Conservation (phyloP, 2,113 vertebrate species). For the Calyptommatus sinebrachiatus region DNA sequence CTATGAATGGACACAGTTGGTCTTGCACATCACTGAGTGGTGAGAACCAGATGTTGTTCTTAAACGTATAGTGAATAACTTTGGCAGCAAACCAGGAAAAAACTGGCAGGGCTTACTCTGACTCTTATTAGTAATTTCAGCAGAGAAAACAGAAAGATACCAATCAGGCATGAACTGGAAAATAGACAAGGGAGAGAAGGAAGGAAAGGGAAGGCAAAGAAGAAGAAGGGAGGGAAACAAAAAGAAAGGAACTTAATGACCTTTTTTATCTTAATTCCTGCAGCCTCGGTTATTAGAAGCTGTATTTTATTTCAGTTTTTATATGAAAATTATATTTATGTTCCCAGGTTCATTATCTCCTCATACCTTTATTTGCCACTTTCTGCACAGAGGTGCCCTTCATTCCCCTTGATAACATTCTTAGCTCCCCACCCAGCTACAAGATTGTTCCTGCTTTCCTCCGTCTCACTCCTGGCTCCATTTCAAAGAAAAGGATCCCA, state of each 20-base stretch:
- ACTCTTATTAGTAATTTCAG: background rate
- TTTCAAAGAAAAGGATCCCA: slow-evolving; percentile 42
- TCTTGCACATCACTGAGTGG: background rate
- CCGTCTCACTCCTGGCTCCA: slow-evolving; percentile 47
- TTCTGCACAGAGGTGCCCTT: slow-evolving; percentile 26
- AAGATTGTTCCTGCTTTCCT: slow-evolving; percentile 45
- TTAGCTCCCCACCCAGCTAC: slow-evolving; percentile 40
- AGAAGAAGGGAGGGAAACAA: too few species aligned
- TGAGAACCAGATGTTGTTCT: background rate
- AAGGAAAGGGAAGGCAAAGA: too few species aligned
- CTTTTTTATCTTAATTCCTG: background rate
- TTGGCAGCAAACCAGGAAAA: background rate
- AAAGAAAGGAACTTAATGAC: background rate
- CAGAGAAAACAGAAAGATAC: background rate
- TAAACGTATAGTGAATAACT: background rate
- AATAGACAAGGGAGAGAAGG: too few species aligned
- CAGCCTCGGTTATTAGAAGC: background rate
- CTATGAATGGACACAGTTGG: background rate
- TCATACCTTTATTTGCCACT: slow-evolving; percentile 11
- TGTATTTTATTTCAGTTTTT: background rate
- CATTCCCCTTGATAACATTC: background rate
- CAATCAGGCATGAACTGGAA: background rate
- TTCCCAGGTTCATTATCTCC: background rate
- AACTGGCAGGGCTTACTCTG: background rate
- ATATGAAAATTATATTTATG: slow-evolving; percentile 1